phyloP scores from a whole-genome alignment of 2,113 vertebrate species.

The Oriolus oriolus region DNA sequence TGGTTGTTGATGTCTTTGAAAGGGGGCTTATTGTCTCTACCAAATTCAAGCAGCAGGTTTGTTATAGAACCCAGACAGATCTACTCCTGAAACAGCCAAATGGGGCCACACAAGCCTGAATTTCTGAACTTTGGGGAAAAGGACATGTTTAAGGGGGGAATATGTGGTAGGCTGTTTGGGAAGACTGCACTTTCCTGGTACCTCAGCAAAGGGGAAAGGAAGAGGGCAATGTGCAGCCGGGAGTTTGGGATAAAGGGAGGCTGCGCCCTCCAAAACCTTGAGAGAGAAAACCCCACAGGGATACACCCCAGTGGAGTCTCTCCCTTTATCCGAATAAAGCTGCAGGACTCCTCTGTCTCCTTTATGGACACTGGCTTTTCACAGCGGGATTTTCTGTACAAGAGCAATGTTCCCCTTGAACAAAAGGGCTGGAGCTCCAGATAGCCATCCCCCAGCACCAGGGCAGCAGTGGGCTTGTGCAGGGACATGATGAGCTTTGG shows the following conservation, averaged over 20 bases:
- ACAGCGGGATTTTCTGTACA: fast-evolving
- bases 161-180: neutral
- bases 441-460: neutral
- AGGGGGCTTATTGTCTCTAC: neutral
- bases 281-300: fast-evolving
- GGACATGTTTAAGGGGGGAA: neutral
- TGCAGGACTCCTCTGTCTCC: neutral
- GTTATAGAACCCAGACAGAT: neutral
- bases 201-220: neutral
- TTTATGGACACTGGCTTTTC: neutral
- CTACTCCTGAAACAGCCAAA: neutral
- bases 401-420: neutral
- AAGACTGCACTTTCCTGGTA: neutral
- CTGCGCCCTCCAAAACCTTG: fast-evolving
- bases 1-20: fast-evolving
- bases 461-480: neutral
- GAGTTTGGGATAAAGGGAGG: neutral
- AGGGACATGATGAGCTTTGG: neutral
- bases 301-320: no score
- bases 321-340: neutral
- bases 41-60: neutral
- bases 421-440: neutral
- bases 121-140: neutral
- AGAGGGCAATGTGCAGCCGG: fast-evolving
- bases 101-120: fast-evolving